Evolutionary conservation across 2,888 invertebrate genomes (phyloP).

Genomic region (Ceramica pisi): DNA sequence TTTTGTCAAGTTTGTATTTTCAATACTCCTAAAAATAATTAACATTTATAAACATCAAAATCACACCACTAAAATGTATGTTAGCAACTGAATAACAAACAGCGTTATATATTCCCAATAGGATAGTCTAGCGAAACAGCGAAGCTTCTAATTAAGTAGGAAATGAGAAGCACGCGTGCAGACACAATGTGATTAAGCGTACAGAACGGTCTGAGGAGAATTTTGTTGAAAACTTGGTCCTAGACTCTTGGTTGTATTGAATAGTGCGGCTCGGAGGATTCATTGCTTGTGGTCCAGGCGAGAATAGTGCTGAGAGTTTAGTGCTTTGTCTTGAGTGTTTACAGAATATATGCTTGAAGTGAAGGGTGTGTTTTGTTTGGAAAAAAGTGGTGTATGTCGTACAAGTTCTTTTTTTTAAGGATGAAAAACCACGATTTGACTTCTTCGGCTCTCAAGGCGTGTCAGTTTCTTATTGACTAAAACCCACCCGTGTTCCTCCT

Average conservation of each 20-base stretch:
- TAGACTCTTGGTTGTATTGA: slow-evolving; percentile 20
- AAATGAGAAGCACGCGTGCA: slow-evolving; percentile 58
- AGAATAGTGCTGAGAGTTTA: not conserved
- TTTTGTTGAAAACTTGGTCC: slow-evolving; percentile 51
- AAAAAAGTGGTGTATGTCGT: not conserved
- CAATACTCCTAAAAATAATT: no score
- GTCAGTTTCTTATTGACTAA: no score
- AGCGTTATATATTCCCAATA: slow-evolving; percentile 17
- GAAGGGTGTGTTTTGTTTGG: not conserved
- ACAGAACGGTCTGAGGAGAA: slow-evolving; percentile 40
- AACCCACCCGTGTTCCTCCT: no score
- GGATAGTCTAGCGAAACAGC: slow-evolving; percentile 13
- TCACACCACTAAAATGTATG: not conserved
- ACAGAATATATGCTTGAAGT: not conserved
- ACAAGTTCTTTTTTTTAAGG: not conserved
- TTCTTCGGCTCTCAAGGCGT: no score
- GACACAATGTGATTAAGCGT: slow-evolving; percentile 54
- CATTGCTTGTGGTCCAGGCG: slow-evolving; percentile 13
- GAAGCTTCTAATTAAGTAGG: slow-evolving; percentile 49
- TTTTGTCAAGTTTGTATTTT: no score
- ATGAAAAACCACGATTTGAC: no score
- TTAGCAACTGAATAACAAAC: slow-evolving; percentile 5
- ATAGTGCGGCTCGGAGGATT: slow-evolving; percentile 11
- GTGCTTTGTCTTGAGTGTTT: slow-evolving; percentile 30
- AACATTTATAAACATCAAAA: not conserved